Percentiles rank a stretch among this genome's conserved stretches.
phyloP scores from a whole-genome alignment of 2,797 vertebrate genomes.

The Anguilla marmorata region DNA sequence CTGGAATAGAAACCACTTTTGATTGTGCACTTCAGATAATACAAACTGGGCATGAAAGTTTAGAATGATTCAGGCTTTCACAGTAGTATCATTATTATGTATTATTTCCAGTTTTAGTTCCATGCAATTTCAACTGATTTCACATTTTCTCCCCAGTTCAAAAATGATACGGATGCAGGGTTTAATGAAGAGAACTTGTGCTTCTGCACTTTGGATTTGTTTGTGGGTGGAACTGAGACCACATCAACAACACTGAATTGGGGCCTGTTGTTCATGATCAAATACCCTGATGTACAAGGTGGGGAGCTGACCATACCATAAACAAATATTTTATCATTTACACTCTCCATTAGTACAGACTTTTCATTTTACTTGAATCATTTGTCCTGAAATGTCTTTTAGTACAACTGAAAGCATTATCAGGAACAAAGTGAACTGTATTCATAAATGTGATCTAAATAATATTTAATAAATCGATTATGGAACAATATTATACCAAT shows the following conservation, averaged over 20 bases:
- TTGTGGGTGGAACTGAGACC: slow-evolving; percentile 49
- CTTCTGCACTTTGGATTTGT: slow-evolving; percentile 51
- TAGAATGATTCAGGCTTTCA: neutral
- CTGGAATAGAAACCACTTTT: neutral
- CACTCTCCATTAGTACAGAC: neutral
- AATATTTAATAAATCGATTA: neutral
- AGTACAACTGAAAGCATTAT: neutral
- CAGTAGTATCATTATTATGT: neutral
- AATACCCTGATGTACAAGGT: slow-evolving; percentile 80
- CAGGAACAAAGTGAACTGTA: neutral
- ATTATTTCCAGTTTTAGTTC: neutral
- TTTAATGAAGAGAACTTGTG: slow-evolving; percentile 59
- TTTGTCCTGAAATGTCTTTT: neutral
- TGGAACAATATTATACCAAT: neutral
- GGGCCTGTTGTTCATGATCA: slow-evolving; percentile 77
- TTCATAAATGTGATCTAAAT: neutral
- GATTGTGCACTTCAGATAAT: neutral
- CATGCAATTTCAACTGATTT: neutral
- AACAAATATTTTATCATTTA: neutral
- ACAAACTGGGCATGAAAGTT: neutral
- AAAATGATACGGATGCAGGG: slow-evolving; percentile 45
- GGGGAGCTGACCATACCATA: slow-evolving; percentile 10
- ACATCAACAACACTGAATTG: slow-evolving; percentile 71
- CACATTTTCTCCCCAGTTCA: slow-evolving; percentile 27
- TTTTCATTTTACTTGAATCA: neutral